These are phyloP conservation scores for Zaprionus vittiger DNA, from an alignment of 1,140 invertebrate species.

Conservation along the genomic window DNA sequence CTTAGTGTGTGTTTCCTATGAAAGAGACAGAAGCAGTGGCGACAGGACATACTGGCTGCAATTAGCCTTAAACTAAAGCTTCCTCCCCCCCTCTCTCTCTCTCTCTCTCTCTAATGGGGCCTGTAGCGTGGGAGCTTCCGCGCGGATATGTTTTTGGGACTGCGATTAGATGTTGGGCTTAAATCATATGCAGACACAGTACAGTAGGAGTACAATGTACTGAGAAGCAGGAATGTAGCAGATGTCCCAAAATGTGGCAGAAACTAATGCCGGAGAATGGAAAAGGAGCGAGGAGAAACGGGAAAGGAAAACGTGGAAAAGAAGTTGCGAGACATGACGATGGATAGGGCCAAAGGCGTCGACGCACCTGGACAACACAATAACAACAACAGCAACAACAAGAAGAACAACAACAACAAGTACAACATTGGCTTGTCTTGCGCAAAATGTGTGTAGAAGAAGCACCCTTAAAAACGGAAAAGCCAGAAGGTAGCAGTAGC, in stretches of 20 bases:
- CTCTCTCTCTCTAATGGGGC: slow-evolving; percentile 20
- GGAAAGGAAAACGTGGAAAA: slow-evolving; percentile 26
- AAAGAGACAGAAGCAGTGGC: slow-evolving; percentile 46
- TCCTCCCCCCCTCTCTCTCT: background rate
- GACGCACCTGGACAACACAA: slow-evolving; percentile 57
- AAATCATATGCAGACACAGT: slow-evolving; percentile 43
- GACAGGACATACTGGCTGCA: slow-evolving; percentile 60
- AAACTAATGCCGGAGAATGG: slow-evolving; percentile 45
- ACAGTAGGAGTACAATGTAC: slow-evolving; percentile 15
- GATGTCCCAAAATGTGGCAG: slow-evolving; percentile 67
- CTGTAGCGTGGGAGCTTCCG: slow-evolving; percentile 71
- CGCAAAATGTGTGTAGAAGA: slow-evolving; percentile 58
- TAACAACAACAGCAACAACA: too few species aligned
- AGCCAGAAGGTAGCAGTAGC: slow-evolving; percentile 38
- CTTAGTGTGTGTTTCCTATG: slow-evolving; percentile 61
- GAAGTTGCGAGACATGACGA: slow-evolving; percentile 21
- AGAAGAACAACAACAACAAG: too few species aligned
- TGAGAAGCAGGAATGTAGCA: slow-evolving; percentile 42
- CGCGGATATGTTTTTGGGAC: slow-evolving; percentile 22
- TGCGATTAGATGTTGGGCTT: slow-evolving; percentile 22
- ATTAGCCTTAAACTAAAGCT: slow-evolving; percentile 54
- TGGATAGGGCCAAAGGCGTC: slow-evolving; percentile 20
- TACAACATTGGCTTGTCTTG: slow-evolving; percentile 37
- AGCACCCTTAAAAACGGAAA: slow-evolving; percentile 72
- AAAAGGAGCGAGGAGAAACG: background rate